These are phyloP conservation scores for Pelobates cultripes DNA, from an alignment of 2,797 vertebrate species.

Conservation along the genomic window DNA sequence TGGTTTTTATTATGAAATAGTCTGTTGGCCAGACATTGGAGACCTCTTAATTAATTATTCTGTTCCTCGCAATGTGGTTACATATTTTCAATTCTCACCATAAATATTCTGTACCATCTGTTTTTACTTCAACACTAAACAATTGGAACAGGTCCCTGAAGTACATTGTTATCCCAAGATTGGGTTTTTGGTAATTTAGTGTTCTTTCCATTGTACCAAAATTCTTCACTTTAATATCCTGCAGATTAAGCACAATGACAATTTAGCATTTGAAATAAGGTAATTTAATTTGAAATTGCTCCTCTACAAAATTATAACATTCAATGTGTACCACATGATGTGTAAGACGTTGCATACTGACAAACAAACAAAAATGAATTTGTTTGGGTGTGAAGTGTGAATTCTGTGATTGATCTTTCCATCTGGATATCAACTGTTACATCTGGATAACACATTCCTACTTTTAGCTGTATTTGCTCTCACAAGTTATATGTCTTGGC, in stretches of 20 bases:
- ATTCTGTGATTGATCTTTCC: not conserved
- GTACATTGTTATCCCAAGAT: not conserved
- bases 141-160: not conserved
- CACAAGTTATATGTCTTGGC: not conserved
- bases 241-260: not conserved
- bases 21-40: not conserved
- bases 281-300: not conserved
- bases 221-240: not conserved
- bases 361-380: not conserved
- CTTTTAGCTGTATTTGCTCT: not conserved
- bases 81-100: not conserved
- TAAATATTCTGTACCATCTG: not conserved
- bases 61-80: not conserved
- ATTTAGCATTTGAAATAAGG: not conserved
- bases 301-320: not conserved
- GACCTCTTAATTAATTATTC: not conserved
- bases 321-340: not conserved
- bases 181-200: not conserved
- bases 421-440: not conserved
- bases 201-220: not conserved
- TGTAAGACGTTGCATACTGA: not conserved
- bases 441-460: not conserved
- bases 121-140: not conserved
- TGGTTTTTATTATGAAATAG: not conserved
- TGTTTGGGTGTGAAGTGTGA: not conserved